Percentiles rank a stretch among this genome's conserved stretches.
Conservation (phyloP, 2,113 vertebrate genomes). For the Chaetura pelagica region DNA sequence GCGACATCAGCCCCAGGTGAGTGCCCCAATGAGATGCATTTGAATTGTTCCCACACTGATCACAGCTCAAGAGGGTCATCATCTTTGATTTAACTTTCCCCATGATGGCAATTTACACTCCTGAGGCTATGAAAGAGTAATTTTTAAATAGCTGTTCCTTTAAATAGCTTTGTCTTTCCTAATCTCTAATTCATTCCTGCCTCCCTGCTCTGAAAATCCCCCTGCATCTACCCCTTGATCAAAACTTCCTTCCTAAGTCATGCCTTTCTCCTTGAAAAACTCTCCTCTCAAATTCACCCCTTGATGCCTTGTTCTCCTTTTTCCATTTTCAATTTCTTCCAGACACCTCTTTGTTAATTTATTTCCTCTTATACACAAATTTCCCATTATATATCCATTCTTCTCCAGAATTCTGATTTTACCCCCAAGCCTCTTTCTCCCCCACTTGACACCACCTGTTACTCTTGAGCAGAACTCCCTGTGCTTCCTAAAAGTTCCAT, state of each 20-base stretch:
- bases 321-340: not conserved
- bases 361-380: not conserved
- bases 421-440: not conserved
- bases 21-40: not conserved
- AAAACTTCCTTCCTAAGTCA: not conserved
- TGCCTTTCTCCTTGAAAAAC: not conserved
- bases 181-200: not conserved
- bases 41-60: not conserved
- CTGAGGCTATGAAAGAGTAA: not conserved
- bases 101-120: not conserved
- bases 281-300: not conserved
- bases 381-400: not conserved
- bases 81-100: not conserved
- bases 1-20: not conserved
- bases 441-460: rapidly evolving
- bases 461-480: not conserved
- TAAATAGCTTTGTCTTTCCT: not conserved
- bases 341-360: not conserved
- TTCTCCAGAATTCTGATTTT: not conserved
- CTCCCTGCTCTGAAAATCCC: not conserved
- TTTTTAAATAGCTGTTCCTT: not conserved
- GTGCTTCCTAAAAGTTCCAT: not conserved
- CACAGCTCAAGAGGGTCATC: not conserved
- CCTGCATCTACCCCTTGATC: not conserved
- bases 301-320: not conserved